These are phyloP conservation scores for Nothocercus nigrocapillus DNA, from an alignment of 2,113 vertebrate genomes.

Conservation along the genomic window DNA sequence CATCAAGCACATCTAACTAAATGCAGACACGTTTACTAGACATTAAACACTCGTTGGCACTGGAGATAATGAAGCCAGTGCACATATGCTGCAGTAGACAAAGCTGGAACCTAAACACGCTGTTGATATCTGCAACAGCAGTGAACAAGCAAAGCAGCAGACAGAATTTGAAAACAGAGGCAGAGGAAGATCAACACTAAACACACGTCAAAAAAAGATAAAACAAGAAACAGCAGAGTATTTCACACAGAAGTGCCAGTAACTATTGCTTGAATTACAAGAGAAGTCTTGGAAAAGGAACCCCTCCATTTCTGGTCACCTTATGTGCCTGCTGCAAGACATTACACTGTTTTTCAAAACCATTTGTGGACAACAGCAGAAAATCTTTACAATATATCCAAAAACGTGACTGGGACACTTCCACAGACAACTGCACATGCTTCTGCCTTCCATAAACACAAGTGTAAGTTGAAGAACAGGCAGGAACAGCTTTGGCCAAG, in stretches of 20 bases:
- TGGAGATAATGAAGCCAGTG: not conserved
- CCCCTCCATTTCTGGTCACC: slow-evolving; percentile 7
- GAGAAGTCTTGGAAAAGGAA: not conserved
- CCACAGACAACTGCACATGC: not conserved
- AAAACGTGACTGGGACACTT: slow-evolving; percentile 48
- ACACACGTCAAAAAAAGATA: not conserved
- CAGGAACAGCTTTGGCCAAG: not conserved
- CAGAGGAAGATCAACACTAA: slow-evolving; percentile 25
- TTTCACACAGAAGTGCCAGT: not conserved
- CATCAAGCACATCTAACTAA: not conserved
- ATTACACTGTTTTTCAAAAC: not conserved
- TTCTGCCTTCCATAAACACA: not conserved
- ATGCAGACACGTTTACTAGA: not conserved
- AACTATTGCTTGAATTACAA: not conserved
- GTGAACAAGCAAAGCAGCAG: slow-evolving; percentile 22
- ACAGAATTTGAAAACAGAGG: slow-evolving; percentile 6
- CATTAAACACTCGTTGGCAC: not conserved
- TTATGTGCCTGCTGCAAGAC: slow-evolving; percentile 24
- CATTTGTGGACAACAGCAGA: slow-evolving; percentile 1
- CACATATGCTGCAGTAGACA: slow-evolving; percentile 41
- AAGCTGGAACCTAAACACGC: slow-evolving; percentile 19
- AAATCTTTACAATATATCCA: rapidly evolving
- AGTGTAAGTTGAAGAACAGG: not conserved
- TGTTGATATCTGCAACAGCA: slow-evolving; percentile 30
- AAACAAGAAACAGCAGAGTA: slow-evolving; percentile 22